These are phyloP conservation scores for Eupithecia inturbata DNA, from an alignment of 2,888 invertebrate genomes.

Conservation along the genomic window DNA sequence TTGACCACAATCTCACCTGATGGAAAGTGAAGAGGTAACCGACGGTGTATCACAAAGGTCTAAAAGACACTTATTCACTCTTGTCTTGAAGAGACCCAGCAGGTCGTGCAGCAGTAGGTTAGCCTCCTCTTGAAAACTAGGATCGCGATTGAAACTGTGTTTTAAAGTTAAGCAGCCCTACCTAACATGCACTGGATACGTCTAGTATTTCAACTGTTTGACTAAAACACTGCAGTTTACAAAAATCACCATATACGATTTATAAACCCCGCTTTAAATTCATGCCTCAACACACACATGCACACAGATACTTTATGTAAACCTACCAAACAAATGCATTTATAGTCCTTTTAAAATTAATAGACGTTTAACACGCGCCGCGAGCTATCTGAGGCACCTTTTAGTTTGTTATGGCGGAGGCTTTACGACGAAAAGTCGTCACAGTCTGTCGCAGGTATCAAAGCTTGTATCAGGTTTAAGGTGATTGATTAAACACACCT, in stretches of 20 bases:
- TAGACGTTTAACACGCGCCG: conserved; percentile 20
- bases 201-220: neutral
- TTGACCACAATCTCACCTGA: no score
- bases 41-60: no score
- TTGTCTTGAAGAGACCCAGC: no score
- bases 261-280: neutral
- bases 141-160: no score
- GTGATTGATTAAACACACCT: neutral
- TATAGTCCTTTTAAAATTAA: conserved; percentile 22
- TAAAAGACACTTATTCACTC: no score
- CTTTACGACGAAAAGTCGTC: neutral
- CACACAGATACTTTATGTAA: neutral
- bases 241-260: neutral
- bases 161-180: neutral
- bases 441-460: neutral
- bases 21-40: no score
- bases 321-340: neutral
- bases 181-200: neutral
- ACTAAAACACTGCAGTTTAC: conserved; percentile 2
- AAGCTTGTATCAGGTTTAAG: neutral
- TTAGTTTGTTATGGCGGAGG: neutral
- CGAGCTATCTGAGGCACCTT: neutral
- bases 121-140: no score
- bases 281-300: neutral
- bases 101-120: no score